A percentile compares a stretch with the other conserved stretches of the same genome.
Evolutionary conservation across 2,113 vertebrate species (phyloP).

Genomic region (Penelope pileata): DNA sequence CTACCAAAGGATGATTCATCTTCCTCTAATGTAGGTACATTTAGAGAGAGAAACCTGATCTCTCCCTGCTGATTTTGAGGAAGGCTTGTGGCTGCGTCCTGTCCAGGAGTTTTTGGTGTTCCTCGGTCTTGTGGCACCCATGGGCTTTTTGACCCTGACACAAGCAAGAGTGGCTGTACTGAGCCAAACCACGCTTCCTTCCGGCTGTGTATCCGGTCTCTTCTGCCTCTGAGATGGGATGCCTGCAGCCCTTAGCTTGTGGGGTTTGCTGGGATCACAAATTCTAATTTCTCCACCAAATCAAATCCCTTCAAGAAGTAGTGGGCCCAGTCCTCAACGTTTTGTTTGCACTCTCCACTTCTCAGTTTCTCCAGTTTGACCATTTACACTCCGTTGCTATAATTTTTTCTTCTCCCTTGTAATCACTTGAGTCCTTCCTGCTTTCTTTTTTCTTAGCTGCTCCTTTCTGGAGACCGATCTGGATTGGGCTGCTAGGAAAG

Average conservation of each 20-base stretch:
- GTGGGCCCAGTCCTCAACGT: not conserved
- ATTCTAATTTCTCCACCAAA: not conserved
- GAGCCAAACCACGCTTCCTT: not conserved
- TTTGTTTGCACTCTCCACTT: not conserved
- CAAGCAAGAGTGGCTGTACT: not conserved
- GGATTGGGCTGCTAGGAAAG: not conserved
- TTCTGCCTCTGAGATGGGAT: accelerated
- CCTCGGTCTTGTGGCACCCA: not conserved
- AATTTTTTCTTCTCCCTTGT: not conserved
- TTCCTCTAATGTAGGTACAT: not conserved
- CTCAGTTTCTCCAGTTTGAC: not conserved
- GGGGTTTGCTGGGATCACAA: not conserved
- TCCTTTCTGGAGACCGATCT: not conserved
- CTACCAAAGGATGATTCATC: conserved; percentile 14
- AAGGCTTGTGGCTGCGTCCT: not conserved
- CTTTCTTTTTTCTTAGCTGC: not conserved
- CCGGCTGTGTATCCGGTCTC: not conserved
- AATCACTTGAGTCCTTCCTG: not conserved
- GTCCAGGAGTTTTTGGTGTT: not conserved
- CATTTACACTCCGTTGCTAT: not conserved
- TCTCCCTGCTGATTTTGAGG: not conserved
- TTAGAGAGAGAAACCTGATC: not conserved
- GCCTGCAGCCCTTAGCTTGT: not conserved
- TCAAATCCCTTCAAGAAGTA: not conserved
- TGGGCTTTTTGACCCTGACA: not conserved